A percentile compares a stretch with the other conserved stretches of the same genome.
Evolutionary conservation across 2,797 vertebrate genomes (phyloP).

Genomic region (Loris lydekkerianus): DNA sequence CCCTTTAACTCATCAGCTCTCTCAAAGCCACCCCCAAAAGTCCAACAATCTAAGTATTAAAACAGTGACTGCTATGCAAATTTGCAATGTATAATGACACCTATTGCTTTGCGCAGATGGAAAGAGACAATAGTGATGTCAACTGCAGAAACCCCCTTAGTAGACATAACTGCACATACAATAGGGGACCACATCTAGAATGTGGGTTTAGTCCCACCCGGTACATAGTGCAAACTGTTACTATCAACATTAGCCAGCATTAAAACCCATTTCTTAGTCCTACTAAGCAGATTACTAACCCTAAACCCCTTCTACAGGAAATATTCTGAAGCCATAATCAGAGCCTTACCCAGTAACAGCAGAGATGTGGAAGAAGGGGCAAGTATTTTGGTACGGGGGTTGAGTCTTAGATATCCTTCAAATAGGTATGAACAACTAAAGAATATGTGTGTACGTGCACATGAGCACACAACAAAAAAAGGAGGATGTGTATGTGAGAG

Average conservation of each 20-base stretch:
- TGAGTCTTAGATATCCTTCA: neutral
- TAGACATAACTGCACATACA: neutral
- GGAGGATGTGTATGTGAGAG: neutral
- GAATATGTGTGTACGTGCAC: neutral
- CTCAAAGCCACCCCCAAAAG: neutral
- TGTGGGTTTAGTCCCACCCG: accelerated
- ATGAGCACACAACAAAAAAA: neutral
- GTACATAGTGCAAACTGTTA: too few relatives aligned
- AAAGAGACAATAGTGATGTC: neutral
- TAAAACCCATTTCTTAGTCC: neutral
- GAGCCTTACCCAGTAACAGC: neutral
- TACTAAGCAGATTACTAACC: neutral
- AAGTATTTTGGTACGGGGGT: neutral
- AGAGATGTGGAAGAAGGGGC: neutral
- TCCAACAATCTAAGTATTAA: neutral
- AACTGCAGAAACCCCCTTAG: neutral
- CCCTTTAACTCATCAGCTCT: neutral
- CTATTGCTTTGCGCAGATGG: neutral
- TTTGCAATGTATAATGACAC: neutral
- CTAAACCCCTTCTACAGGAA: neutral
- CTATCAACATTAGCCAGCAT: too few relatives aligned
- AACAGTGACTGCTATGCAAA: neutral
- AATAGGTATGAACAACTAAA: neutral
- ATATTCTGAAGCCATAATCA: neutral
- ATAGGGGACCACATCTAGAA: neutral